Percentiles rank a stretch among this genome's conserved stretches.
Conservation (phyloP, 2,113 vertebrate genomes). For the Anguilla rostrata region DNA sequence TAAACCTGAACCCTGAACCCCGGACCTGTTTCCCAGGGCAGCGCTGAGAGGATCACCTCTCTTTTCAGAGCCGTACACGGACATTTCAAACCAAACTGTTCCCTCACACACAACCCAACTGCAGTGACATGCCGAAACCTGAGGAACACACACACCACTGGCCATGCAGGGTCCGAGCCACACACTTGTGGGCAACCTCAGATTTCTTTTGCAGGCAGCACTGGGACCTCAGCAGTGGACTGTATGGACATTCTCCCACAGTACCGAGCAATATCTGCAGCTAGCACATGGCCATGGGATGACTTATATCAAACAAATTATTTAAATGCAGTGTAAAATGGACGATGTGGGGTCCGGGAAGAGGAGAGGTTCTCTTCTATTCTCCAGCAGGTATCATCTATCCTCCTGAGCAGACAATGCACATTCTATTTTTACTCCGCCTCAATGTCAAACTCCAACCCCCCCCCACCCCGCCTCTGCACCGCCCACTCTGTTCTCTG, state of each 20-base stretch:
- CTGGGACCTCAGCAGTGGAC: not conserved
- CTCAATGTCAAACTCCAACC: conserved; percentile 53
- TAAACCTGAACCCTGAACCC: not conserved
- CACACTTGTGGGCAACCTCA: not conserved
- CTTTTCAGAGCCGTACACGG: not conserved
- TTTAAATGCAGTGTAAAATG: not conserved
- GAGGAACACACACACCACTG: not conserved
- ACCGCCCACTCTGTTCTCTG: conserved; percentile 39
- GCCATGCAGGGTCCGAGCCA: not conserved
- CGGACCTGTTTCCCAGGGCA: conserved; percentile 28
- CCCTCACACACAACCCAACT: not conserved
- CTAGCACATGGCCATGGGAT: not conserved
- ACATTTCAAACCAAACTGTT: not conserved
- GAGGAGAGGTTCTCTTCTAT: conserved; percentile 23
- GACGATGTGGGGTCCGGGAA: conserved; percentile 8
- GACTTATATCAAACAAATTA: not conserved
- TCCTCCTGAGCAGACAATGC: conserved; percentile 40
- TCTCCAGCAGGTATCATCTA: conserved; percentile 22
- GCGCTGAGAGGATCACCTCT: conserved; percentile 36
- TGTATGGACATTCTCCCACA: not conserved
- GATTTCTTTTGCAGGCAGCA: not conserved
- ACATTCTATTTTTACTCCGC: conserved; percentile 47
- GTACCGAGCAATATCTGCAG: not conserved
- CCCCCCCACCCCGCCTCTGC: conserved; percentile 38
- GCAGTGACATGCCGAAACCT: not conserved